phyloP scores from a whole-genome alignment of 2,113 vertebrate genomes.

The Butastur rufipennis region DNA sequence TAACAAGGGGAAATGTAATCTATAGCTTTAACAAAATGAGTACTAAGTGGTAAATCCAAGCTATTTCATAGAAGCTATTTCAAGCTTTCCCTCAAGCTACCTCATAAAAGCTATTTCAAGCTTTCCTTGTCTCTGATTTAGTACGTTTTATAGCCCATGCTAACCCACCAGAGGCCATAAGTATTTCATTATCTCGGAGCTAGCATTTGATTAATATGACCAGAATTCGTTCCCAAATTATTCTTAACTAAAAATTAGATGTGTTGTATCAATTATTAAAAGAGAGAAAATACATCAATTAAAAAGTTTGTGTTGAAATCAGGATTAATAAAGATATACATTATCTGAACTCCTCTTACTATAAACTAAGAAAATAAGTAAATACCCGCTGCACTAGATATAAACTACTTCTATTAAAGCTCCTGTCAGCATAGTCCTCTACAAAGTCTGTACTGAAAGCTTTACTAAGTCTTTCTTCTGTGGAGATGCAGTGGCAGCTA shows the following conservation, averaged over 20 bases:
- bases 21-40: neutral
- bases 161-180: neutral
- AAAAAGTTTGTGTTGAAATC: neutral
- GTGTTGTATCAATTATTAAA: neutral
- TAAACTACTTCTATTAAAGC: neutral
- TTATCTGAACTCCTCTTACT: neutral
- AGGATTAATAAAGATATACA: neutral
- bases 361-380: neutral
- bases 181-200: neutral
- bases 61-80: neutral
- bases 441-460: neutral
- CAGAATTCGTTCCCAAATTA: neutral
- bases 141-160: neutral
- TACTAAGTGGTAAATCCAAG: neutral
- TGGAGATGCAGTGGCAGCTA: neutral
- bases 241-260: constrained; percentile 1
- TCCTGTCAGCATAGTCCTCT: neutral
- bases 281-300: neutral
- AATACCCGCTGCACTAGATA: neutral
- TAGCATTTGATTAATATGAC: constrained; percentile 1
- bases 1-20: neutral
- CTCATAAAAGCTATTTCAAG: constrained; percentile 5
- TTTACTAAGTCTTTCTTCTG: neutral
- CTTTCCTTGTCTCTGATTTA: neutral
- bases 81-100: neutral